Evolutionary conservation across 1,140 invertebrate genomes (phyloP), one percentile per base, ranked within the genome.

Genomic region (silkworm (Bombyx mori)): DNA sequence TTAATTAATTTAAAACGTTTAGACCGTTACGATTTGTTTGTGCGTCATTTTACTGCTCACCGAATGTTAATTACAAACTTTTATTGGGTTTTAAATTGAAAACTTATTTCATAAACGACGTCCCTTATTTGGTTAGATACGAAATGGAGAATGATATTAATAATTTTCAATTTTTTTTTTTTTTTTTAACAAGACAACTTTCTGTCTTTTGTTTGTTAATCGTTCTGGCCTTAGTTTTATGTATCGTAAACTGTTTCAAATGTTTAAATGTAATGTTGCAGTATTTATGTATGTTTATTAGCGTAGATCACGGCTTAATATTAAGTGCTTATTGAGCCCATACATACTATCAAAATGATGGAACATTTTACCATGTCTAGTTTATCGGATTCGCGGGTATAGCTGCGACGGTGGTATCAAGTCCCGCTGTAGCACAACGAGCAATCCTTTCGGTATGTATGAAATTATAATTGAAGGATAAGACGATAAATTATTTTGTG

Each of bases 1-100:
- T 18, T 70, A 68, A 71, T 73, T 66, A 75, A 71, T 58, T 56
- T 52, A 62, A 57, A 64, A 73, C 69, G 66, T 60, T 66, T 57
- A 61, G 57, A 61, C 68, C 62, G 53, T 75, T 58, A 35, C 62
- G 51, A 59, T 52, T 63, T 63, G 49, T 63, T 59, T 59, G 51
- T 49, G 44, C 10, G 53, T 35, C n/a, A 47, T 63, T 63, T 61
- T 59, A 61, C 58, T 58, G 54, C n/a, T 59, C 50, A 55, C 56
- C 47, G 55, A 55, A 60, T 59, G 42, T 47, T 56, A 52, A 58
- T 61, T 61, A 60, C 48, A 44, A 56, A 26, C 6, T 22, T 57
- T 58, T 55, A 53, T 58, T 61, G 44, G 54, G 12, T 43, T 26
- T 59, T 57, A 61, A 61, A 58, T 58, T 55, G 49, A 61, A 56